These are phyloP conservation scores for Nothocercus julius DNA, from an alignment of 2,113 vertebrate genomes.

Conservation along the genomic window DNA sequence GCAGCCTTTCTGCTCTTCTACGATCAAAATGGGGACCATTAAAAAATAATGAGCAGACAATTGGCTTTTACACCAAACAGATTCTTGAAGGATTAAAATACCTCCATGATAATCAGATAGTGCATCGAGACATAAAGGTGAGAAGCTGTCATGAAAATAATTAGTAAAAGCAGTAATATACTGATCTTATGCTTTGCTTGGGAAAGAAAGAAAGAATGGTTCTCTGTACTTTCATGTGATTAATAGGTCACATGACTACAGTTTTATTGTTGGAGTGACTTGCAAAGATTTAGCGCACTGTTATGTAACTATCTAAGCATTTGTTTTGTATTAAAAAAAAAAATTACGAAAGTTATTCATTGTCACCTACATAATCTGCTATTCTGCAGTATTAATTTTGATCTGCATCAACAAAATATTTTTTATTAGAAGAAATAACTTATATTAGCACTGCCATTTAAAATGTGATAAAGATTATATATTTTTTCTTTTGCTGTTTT, in stretches of 20 bases:
- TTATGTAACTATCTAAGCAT: neutral
- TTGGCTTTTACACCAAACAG: conserved; percentile 98
- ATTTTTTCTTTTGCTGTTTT: neutral
- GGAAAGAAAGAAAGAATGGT: neutral
- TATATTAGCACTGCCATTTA: neutral
- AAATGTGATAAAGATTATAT: neutral
- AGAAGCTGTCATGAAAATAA: neutral
- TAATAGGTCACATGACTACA: neutral
- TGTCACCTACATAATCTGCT: neutral
- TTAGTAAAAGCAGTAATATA: neutral
- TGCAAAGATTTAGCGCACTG: neutral
- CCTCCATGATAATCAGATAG: conserved; percentile 98
- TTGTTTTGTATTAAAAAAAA: neutral
- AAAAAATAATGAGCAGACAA: conserved; percentile 97
- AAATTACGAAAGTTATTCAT: neutral
- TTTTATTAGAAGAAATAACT: neutral
- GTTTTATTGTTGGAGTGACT: neutral
- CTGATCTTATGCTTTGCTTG: neutral
- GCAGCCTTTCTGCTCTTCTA: conserved; percentile 96
- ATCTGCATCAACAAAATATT: neutral
- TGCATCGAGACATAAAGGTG: conserved; percentile 98
- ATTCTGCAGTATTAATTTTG: neutral
- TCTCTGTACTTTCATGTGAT: neutral
- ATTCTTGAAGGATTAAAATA: conserved; percentile 98
- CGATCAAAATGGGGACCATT: conserved; percentile 98